A percentile compares a stretch with the other conserved stretches of the same genome.
Conservation (phyloP, 2,113 vertebrate species). For the Nerophis ophidion region DNA sequence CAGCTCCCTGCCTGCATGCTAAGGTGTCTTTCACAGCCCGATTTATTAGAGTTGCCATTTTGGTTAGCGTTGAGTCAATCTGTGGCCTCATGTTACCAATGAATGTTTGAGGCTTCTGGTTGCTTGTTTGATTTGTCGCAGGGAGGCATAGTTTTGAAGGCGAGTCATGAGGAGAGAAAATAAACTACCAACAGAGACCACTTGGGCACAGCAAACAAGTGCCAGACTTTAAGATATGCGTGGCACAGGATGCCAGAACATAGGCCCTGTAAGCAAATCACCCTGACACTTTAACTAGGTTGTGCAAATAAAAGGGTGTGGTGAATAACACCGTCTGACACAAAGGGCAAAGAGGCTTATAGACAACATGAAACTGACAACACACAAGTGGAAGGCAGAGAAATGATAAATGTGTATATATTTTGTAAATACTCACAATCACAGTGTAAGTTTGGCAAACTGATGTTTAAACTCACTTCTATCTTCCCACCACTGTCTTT, state of each 20-base stretch:
- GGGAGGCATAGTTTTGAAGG: conserved; percentile 45
- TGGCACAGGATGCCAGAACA: conserved; percentile 7
- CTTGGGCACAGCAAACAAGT: conserved; percentile 11
- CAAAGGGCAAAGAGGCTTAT: not conserved
- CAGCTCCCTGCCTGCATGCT: conserved; percentile 49
- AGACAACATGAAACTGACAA: conserved; percentile 8
- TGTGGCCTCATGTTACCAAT: conserved; percentile 14
- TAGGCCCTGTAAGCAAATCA: conserved; percentile 20
- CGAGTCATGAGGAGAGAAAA: conserved; percentile 49
- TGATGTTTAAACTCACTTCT: conserved; percentile 98
- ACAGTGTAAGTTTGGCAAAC: conserved; percentile 94
- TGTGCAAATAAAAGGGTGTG: not conserved
- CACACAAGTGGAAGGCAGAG: conserved; percentile 28
- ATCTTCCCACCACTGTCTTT: conserved; percentile 98
- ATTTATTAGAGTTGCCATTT: conserved; percentile 56
- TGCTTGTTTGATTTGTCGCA: conserved; percentile 28
- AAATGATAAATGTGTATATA: conserved; percentile 39
- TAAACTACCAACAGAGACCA: conserved; percentile 23
- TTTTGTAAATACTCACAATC: conserved; percentile 85
- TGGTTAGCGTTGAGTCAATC: conserved; percentile 32
- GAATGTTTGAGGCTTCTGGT: not conserved
- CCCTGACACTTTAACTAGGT: conserved; percentile 11
- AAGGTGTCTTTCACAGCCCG: conserved; percentile 14
- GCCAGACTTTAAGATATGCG: not conserved
- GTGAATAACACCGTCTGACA: not conserved